Evolutionary conservation across 2,113 vertebrate genomes (phyloP), one percentile per base, ranked within the genome.

Genomic region (Polypterus bichir): DNA sequence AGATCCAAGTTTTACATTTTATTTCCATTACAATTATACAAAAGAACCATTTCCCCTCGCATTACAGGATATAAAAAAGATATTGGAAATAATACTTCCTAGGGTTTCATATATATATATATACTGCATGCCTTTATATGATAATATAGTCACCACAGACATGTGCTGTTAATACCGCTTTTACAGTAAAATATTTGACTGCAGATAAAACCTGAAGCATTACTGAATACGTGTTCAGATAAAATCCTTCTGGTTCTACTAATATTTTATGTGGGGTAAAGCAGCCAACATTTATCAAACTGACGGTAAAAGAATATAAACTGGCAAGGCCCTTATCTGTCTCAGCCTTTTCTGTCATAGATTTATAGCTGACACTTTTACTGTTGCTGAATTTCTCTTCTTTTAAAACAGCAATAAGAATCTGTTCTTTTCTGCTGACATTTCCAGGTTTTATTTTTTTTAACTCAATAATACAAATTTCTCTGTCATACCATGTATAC

Each of bases 231-330:
- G 73, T 44, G 47, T 72, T 71, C 71, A 70, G 71, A 78, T 75
- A 77, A 78, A 74, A 77, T 52, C 66, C 68, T 60, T 62, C 62
- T 61, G 64, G 67, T 68, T 66, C 61, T 65, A 60, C 62, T 57
- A 47, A 69, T 66, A 73, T 74, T 73, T 78, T 69, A 72, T 68
- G 68, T 53, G 60, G 54, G 47, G 61, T 70, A 66, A 76, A 70
- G 44, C 65, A 70, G 47, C 54, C 11, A 48, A 49, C 66, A 70
- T 76, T 81, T 69, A 81, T 77, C 72, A 80, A 68, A 54, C 44
- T 66, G 65, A 76, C 66, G 69, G 63, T 64, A 63, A 76, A 62
- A 73, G 68, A 80, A 83, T 75, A 73, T 71, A 76, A 81, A 70
- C 64, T 72, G 74, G 59, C 45, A 65, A 71, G 57, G 63, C 55